Evolutionary conservation across 1,140 invertebrate species (phyloP), one percentile per base, ranked within the genome.

Genomic region (Hermetia illucens): DNA sequence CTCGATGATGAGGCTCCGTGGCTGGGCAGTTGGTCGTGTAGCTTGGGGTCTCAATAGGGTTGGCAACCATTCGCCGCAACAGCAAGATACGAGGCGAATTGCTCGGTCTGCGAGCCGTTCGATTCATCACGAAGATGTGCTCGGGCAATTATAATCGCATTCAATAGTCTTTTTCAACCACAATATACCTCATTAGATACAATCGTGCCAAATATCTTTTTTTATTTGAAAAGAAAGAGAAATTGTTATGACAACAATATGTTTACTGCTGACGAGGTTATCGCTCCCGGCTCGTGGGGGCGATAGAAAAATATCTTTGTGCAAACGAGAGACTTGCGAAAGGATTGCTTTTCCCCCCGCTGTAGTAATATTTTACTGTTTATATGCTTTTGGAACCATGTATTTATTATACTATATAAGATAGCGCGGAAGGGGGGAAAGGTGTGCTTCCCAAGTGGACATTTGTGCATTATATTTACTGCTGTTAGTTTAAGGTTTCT

Each of bases 1-100:
- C 42, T 45, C 48, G 42, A 47, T 9, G n/a, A 27, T 9, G 24
- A 27, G n/a, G n/a, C 24, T 9, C 8, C 8, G 24, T n/a, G n/a
- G 8, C 8, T 8, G 24, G n/a, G 8, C n/a, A 25, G n/a, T n/a
- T 30, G 29, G 17, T 13, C 17, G 17, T 30, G 17, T 30, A 13
- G 13, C 17, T 13, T 30, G 29, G 13, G 13, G 29, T 30, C 29
- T 30, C 17, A 16, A 30, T 8, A 25, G 29, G 17, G 17, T 30
- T 16, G 17, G n/a, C 13, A 30, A 30, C 17, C 13, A 30, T 16
- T 13, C 10, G 17, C 29, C 4, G 13, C 17, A 13, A 13, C 10
- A 13, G 13, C 17, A 30, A n/a, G n/a, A 16, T 30, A 30, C 10
- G 17, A 5, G 29, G 13, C 17, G 5, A 16, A 30, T 30, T 30